phyloP scores from a whole-genome alignment of 2,113 vertebrate species.

The Cryptotis parvus region DNA sequence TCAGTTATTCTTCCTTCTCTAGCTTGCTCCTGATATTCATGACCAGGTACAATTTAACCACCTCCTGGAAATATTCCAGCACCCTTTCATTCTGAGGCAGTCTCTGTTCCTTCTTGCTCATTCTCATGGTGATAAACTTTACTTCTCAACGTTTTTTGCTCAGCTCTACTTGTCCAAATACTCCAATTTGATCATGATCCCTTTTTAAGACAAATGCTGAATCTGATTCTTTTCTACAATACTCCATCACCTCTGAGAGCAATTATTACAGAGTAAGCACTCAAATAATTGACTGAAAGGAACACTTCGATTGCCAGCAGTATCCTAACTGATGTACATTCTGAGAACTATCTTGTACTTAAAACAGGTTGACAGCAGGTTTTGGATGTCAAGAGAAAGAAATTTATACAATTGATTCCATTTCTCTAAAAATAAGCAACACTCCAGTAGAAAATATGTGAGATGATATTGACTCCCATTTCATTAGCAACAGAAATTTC shows the following conservation, averaged over 20 bases:
- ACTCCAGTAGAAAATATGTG: constrained; percentile 67
- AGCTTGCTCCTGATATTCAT: neutral
- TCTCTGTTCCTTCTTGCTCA: neutral
- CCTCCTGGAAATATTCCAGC: too few species aligned
- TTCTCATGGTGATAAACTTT: constrained; percentile 21
- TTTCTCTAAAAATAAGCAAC: constrained; percentile 70
- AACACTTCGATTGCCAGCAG: constrained; percentile 21
- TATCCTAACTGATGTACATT: constrained; percentile 65
- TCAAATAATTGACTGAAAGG: constrained; percentile 61
- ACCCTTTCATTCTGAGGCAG: neutral
- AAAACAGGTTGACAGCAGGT: constrained; percentile 66
- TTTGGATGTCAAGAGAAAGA: constrained; percentile 64
- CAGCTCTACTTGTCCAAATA: constrained; percentile 34
- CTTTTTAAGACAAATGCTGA: constrained; percentile 50
- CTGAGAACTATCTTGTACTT: constrained; percentile 54
- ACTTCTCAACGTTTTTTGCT: neutral
- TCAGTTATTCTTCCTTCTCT: neutral
- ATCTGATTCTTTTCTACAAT: neutral
- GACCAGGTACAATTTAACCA: constrained; percentile 22
- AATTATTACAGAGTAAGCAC: constrained; percentile 33
- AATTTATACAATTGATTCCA: constrained; percentile 56
- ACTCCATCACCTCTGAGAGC: constrained; percentile 58
- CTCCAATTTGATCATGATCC: constrained; percentile 1
- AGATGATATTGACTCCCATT: constrained; percentile 72
- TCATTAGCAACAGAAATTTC: constrained; percentile 74